phyloP scores from a whole-genome alignment of 2,113 vertebrate genomes.

The Tenrec ecaudatus region DNA sequence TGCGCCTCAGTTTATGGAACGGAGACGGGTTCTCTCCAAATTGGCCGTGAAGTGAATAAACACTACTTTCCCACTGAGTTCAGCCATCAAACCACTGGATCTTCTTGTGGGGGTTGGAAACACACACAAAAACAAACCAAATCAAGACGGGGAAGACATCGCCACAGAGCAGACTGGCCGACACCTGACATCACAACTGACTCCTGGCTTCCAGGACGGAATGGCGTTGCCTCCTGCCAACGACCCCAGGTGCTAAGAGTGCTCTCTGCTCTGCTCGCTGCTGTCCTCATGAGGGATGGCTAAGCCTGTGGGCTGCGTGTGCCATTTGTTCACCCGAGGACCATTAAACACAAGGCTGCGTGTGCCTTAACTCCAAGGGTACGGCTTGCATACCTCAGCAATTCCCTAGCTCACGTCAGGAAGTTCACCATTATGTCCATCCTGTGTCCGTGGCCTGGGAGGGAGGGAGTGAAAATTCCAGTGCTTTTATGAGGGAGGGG shows the following conservation, averaged over 20 bases:
- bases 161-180: rapidly evolving
- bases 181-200: too few relatives aligned
- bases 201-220: not conserved
- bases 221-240: not conserved
- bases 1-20: constrained; percentile 45
- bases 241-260: too few relatives aligned
- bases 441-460: not conserved
- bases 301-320: not conserved
- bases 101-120: not conserved
- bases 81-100: constrained; percentile 55
- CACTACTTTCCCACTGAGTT: constrained; percentile 60
- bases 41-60: constrained; percentile 65
- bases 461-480: too few relatives aligned
- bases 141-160: not conserved
- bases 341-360: not conserved
- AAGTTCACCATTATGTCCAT: not conserved
- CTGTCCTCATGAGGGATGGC: not conserved
- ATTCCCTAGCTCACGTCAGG: constrained; percentile 8
- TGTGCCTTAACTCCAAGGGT: not conserved
- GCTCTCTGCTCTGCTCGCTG: not conserved
- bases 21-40: constrained; percentile 60
- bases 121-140: not conserved
- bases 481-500: too few relatives aligned
- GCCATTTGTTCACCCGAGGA: not conserved
- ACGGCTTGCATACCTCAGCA: not conserved